phyloP scores from a whole-genome alignment of 2,888 invertebrate genomes.

The Meandrusa payeni region DNA sequence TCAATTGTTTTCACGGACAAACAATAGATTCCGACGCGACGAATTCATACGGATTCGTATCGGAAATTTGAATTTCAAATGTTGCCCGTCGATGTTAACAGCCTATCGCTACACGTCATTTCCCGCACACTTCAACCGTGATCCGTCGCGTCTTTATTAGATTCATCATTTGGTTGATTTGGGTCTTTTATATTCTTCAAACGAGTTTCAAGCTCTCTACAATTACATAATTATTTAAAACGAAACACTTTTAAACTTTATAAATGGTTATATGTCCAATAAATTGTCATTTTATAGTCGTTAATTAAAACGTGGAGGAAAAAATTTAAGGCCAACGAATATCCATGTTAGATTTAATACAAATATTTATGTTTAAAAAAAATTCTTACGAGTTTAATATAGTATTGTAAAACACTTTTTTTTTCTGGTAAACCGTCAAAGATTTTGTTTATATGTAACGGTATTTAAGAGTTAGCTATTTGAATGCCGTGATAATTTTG shows the following conservation, averaged over 20 bases:
- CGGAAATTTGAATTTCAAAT: conserved; percentile 42
- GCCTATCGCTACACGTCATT: conserved; percentile 10
- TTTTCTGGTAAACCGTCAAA: too few relatives aligned
- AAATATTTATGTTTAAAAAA: too few relatives aligned
- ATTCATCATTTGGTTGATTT: conserved; percentile 3
- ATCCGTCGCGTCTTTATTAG: background rate
- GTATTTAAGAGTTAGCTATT: too few relatives aligned
- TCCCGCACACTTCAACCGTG: background rate
- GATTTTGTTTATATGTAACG: too few relatives aligned
- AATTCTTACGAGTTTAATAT: too few relatives aligned
- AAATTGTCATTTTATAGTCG: conserved; percentile 8
- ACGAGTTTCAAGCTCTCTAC: conserved; percentile 2
- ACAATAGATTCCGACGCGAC: conserved; percentile 43
- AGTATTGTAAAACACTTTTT: too few relatives aligned
- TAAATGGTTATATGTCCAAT: conserved; percentile 10
- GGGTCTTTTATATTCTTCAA: conserved; percentile 4
- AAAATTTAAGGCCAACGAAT: background rate
- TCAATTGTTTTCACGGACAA: conserved; percentile 43
- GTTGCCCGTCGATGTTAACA: conserved; percentile 34
- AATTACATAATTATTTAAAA: conserved; percentile 12
- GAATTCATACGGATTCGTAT: conserved; percentile 51
- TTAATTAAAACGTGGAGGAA: background rate
- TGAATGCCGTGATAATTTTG: too few relatives aligned
- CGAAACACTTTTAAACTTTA: conserved; percentile 3
- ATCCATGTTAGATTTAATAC: too few relatives aligned